Evolutionary conservation across 2,113 vertebrate genomes (phyloP).

Genomic region (Apteryx mantelli): DNA sequence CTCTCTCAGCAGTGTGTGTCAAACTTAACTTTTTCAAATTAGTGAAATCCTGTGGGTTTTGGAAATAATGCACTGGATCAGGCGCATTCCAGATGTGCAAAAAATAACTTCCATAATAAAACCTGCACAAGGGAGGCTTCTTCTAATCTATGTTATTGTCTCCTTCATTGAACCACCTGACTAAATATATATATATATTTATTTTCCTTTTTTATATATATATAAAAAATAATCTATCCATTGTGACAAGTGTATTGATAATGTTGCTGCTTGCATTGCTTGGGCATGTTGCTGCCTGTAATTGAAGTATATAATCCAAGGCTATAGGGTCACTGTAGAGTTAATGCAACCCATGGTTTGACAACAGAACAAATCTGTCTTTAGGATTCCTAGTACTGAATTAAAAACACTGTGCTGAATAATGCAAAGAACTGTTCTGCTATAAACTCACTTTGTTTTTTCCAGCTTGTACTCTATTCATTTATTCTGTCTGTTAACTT

Average conservation of each 20-base stretch:
- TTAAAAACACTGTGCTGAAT: slow-evolving; percentile 10
- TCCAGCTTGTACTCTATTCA: neutral
- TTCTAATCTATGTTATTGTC: neutral
- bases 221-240: neutral
- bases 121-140: neutral
- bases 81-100: neutral
- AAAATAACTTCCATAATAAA: neutral
- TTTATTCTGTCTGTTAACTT: neutral
- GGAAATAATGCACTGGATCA: neutral
- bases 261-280: neutral
- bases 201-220: neutral
- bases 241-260: neutral
- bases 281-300: neutral
- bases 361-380: slow-evolving; percentile 42
- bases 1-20: neutral
- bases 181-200: neutral
- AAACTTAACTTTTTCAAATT: neutral
- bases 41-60: neutral
- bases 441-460: neutral
- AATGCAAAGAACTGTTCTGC: slow-evolving; percentile 6
- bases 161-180: neutral
- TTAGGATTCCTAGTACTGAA: neutral
- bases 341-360: slow-evolving; percentile 11
- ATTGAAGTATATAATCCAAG: slow-evolving; percentile 10
- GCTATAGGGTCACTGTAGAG: neutral